Evolutionary conservation across 2,888 invertebrate species (phyloP), one percentile per base, ranked within the genome.

Genomic region (Agrochola macilenta): DNA sequence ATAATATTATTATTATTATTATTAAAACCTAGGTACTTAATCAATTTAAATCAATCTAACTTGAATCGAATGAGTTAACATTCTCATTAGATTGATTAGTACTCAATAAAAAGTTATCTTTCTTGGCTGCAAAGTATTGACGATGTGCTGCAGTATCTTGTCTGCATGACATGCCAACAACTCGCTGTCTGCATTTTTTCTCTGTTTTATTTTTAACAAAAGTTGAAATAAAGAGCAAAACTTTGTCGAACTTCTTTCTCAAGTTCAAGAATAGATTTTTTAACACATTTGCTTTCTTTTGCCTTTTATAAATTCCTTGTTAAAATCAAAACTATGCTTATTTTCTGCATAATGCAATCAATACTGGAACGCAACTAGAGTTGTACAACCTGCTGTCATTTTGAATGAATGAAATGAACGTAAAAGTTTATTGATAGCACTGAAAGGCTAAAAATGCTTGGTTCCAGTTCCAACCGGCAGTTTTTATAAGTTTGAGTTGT

Each of bases 361-460:
- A 1, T 61, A 68, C 14, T 84, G 84, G 69, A 81, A 84, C 69
- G 73, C 61, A 69, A 65, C 35, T 84, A 81, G 81, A 49, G 81
- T 23, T 79, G 81, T 35, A 0, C 61, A 35, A 5, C 0, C 2
- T 0, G 5, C 11, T 64, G 69, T 82, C n/a, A 72, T n/a, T 54
- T 43, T 72, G 81, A 84, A 35, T 65, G 81, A 82, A 69, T 66
- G 69, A 84, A 66, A 66, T 61, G 74, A 69, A 78, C 39, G 9
- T 52, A 12, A 8, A 46, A 57, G 35, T 46, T 52, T 20, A 26
- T 11, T 71, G 12, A 43, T 14, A n/a, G 9, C 20, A 5, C 14
- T 14, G 23, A 30, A 7, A 1, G 5, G 14, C 64, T 65, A 20
- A 84, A 81, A 80, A 74, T 12, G 43, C 69, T 65, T 39, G 58